A percentile compares a stretch with the other conserved stretches of the same genome.
Conservation (phyloP, 2,113 vertebrate genomes). For the Macaca nemestrina region DNA sequence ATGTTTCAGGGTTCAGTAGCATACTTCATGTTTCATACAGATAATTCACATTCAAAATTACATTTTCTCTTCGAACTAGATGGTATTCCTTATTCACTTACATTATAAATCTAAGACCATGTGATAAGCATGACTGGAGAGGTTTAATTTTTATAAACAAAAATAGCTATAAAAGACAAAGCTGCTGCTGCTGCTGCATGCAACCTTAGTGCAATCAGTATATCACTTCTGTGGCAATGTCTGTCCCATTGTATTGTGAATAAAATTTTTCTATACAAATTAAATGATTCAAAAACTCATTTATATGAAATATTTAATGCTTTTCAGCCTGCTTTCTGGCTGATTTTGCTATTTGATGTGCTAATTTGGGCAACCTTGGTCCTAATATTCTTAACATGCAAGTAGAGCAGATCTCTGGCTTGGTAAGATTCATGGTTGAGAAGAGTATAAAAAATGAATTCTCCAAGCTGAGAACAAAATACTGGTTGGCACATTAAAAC, state of each 20-base stretch:
- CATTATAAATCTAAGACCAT: conserved; percentile 83
- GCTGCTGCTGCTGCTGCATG: conserved; percentile 90
- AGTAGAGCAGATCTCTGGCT: neutral
- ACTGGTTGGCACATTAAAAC: neutral
- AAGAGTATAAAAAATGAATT: neutral
- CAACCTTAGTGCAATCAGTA: conserved; percentile 89
- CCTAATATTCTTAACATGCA: neutral
- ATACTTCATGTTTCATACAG: conserved; percentile 84
- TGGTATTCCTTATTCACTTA: conserved; percentile 85
- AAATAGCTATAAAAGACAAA: conserved; percentile 89
- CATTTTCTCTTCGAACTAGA: conserved; percentile 84
- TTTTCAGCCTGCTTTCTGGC: conserved; percentile 89
- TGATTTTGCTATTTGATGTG: conserved; percentile 87
- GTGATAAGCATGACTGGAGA: conserved; percentile 88
- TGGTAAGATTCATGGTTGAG: neutral
- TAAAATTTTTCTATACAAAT: conserved; percentile 94
- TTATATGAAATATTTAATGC: conserved; percentile 88
- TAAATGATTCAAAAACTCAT: conserved; percentile 87
- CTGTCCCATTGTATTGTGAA: conserved; percentile 89
- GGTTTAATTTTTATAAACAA: conserved; percentile 88
- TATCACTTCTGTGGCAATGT: conserved; percentile 87
- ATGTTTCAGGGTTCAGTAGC: conserved; percentile 88
- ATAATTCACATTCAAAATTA: conserved; percentile 82
- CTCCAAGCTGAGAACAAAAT: neutral
- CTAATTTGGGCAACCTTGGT: conserved; percentile 82